These are phyloP conservation scores for Drosophila willistoni DNA, from an alignment of 1,140 invertebrate genomes.

Conservation along the genomic window DNA sequence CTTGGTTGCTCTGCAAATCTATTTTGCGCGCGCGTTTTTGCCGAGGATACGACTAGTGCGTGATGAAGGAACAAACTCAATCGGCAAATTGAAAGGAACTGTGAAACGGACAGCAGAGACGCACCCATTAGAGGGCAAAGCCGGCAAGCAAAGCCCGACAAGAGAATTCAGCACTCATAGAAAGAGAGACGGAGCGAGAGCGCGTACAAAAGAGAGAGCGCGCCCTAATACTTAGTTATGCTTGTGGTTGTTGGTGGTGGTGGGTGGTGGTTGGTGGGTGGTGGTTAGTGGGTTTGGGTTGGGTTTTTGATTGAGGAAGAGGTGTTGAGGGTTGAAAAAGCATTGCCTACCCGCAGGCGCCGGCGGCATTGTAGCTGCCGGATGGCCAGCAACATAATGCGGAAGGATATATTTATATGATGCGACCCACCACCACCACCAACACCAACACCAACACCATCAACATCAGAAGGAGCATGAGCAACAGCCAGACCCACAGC, in stretches of 20 bases:
- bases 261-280: background rate
- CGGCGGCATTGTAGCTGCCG: constrained; percentile 62
- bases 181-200: constrained; percentile 11
- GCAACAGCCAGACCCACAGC: constrained; percentile 1
- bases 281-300: too few species aligned
- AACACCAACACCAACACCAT: constrained; percentile 3
- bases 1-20: constrained; percentile 18
- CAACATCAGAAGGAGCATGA: background rate
- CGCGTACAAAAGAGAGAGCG: background rate
- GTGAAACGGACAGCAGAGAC: constrained; percentile 28
- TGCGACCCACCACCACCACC: constrained; percentile 59
- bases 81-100: constrained; percentile 63
- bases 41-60: constrained; percentile 1
- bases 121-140: constrained; percentile 30
- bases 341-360: constrained; percentile 75
- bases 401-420: constrained; percentile 80
- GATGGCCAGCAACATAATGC: constrained; percentile 76
- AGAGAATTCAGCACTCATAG: constrained; percentile 47
- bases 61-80: constrained; percentile 46
- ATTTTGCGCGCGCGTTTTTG: constrained; percentile 36
- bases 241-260: background rate
- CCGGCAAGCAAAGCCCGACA: constrained; percentile 26
- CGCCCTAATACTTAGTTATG: constrained; percentile 10
- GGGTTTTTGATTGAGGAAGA: constrained; percentile 8
- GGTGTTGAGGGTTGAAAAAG: constrained; percentile 46